Conservation (phyloP, 35 echinoderm and acorn worm species). For the Anneissia japonica region DNA sequence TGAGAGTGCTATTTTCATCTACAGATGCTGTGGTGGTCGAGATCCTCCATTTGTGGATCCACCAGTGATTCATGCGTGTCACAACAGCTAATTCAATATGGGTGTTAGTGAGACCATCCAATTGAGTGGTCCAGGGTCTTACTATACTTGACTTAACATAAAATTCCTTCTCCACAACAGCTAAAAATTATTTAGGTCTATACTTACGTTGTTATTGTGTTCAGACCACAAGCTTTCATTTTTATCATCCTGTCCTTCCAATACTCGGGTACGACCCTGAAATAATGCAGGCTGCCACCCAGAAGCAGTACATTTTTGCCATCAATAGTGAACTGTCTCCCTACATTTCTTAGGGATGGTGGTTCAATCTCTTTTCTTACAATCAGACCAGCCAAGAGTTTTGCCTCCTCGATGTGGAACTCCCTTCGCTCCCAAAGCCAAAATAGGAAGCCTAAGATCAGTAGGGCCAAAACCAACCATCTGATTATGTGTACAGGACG, state of each 20-base stretch:
- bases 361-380: too few relatives aligned
- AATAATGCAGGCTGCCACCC: slow-evolving; percentile 81
- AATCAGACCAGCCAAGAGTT: neutral
- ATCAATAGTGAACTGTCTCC: slow-evolving; percentile 57
- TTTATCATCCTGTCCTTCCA: slow-evolving; percentile 84
- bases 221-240: slow-evolving; percentile 87
- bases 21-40: neutral
- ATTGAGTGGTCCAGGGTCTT: too few relatives aligned
- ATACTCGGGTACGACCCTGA: slow-evolving; percentile 74
- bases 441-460: slow-evolving; percentile 10
- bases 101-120: too few relatives aligned
- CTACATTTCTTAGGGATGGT: slow-evolving; percentile 39
- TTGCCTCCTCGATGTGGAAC: too few relatives aligned
- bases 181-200: too few relatives aligned
- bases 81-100: too few relatives aligned
- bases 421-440: slow-evolving; percentile 57
- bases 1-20: neutral
- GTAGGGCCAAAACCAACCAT: slow-evolving; percentile 42
- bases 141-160: too few relatives aligned
- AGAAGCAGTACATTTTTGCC: slow-evolving; percentile 67
- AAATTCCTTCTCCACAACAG: too few relatives aligned
- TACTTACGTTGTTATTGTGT: slow-evolving; percentile 87
- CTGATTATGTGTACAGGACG: slow-evolving; percentile 65
- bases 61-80: neutral
- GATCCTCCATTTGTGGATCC: neutral